A percentile compares a stretch with the other conserved stretches of the same genome.
phyloP scores from a whole-genome alignment of 2,797 vertebrate genomes.

The Pyrocephalus nanus region DNA sequence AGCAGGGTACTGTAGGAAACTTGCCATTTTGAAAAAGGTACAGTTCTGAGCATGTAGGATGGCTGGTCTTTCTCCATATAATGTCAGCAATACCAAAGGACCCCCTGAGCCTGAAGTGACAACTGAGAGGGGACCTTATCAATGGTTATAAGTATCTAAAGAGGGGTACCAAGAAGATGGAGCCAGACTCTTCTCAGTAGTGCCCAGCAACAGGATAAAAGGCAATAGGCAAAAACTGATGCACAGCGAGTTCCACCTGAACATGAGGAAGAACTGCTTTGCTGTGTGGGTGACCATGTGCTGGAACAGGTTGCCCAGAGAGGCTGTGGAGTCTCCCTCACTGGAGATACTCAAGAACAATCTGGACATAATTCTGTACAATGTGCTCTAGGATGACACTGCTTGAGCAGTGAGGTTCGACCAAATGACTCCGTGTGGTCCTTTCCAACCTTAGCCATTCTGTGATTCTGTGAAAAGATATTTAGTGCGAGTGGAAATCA shows the following conservation, averaged over 20 bases:
- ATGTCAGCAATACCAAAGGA: neutral
- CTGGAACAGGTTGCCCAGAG: neutral
- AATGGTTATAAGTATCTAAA: neutral
- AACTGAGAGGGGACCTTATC: neutral
- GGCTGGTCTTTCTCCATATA: neutral
- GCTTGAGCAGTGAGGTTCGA: neutral
- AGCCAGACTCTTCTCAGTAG: too few species aligned
- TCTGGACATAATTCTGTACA: rapidly evolving
- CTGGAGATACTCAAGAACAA: neutral
- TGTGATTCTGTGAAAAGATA: neutral
- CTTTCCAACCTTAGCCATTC: neutral
- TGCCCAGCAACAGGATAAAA: neutral
- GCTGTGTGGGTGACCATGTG: neutral
- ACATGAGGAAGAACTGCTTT: neutral
- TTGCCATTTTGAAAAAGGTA: neutral
- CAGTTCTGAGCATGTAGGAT: neutral
- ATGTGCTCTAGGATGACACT: neutral
- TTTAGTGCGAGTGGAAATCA: neutral
- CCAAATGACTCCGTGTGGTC: neutral
- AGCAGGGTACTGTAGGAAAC: neutral
- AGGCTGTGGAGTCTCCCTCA: neutral
- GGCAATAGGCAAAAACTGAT: neutral
- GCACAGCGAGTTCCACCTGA: neutral
- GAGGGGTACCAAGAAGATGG: neutral
- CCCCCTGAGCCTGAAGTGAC: neutral